Evolutionary conservation across 2,113 vertebrate species (phyloP), one percentile per base, ranked within the genome.

Genomic region (Oryzias curvinotus): DNA sequence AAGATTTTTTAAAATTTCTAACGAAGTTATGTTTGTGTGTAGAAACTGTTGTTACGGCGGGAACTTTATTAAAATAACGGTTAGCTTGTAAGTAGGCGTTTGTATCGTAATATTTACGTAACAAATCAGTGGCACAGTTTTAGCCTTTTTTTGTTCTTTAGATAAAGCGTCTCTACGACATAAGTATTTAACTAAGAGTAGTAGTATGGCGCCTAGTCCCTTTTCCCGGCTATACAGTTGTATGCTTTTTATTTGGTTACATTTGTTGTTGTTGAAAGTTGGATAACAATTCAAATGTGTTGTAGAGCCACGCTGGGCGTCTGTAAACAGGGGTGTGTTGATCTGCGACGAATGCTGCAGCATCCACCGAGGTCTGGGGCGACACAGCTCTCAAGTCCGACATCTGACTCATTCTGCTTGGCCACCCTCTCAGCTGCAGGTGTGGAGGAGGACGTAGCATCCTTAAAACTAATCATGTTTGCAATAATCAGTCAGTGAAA

Each of bases 291-390:
- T 52, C 36, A 10, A 16, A 5, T 78, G 14, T 74, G 0, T 44
- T 57, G 0, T 72, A 99, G 97, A 98, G 82, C 95, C 96, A 65
- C 95, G 93, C 51, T 99, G 97, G 97, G 96, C 96, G 19, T 99
- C 97, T 1, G 92, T 98, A 43, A 99, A 98, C 82, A 90, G 97
- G 51, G 97, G 97, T 1, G 95, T 97, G 63, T 89, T 99, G 66
- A 92, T 98, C 75, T 99, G 97, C 61, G 97, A 99, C 0, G 96
- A 98, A 85, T 99, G 97, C 91, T 98, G 96, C 81, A 96, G 97
- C 23, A 96, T 98, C 48, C 97, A 99, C 62, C 92, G 97, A 65
- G 98, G 97, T 71, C 83, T 99, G 73, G 97, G 97, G 7, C 93
- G 97, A 15, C 97, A 99, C 71, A 98, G 97, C 88, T 99, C 97